Conservation (phyloP, 2,797 vertebrate genomes). For the Myotis vivesi region DNA sequence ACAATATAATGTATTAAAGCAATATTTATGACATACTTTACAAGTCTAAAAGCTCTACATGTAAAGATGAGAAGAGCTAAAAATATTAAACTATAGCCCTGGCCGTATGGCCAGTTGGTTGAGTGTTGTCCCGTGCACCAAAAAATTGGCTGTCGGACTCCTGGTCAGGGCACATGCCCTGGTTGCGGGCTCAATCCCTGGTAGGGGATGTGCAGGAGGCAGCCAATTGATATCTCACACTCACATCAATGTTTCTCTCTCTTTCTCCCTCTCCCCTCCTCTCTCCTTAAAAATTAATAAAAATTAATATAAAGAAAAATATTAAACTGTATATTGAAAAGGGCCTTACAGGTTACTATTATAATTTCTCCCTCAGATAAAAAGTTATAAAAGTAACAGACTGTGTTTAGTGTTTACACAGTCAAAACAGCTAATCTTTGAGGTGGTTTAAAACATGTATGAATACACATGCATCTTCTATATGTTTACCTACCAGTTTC, state of each 20-base stretch:
- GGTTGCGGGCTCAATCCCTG: no score
- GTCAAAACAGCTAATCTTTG: neutral
- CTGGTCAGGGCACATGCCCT: no score
- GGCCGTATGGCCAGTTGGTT: no score
- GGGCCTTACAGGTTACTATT: neutral
- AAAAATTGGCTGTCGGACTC: no score
- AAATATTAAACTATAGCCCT: neutral
- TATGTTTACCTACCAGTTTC: slow-evolving; percentile 91
- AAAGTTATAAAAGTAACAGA: neutral
- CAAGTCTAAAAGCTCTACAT: slow-evolving; percentile 3
- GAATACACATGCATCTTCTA: neutral
- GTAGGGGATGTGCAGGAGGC: no score
- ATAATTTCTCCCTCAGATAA: neutral
- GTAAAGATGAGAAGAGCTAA: slow-evolving; percentile 40
- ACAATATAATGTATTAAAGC: neutral
- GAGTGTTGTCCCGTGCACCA: no score
- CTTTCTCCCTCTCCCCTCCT: no score
- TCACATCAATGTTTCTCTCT: no score
- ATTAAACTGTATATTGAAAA: neutral
- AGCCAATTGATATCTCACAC: no score
- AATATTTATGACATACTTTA: neutral
- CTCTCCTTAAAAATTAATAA: no score
- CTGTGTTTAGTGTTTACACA: neutral
- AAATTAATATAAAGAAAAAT: neutral
- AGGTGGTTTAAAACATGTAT: neutral